Conservation (phyloP, 2,888 invertebrate species). For the Drosophila monieri region DNA sequence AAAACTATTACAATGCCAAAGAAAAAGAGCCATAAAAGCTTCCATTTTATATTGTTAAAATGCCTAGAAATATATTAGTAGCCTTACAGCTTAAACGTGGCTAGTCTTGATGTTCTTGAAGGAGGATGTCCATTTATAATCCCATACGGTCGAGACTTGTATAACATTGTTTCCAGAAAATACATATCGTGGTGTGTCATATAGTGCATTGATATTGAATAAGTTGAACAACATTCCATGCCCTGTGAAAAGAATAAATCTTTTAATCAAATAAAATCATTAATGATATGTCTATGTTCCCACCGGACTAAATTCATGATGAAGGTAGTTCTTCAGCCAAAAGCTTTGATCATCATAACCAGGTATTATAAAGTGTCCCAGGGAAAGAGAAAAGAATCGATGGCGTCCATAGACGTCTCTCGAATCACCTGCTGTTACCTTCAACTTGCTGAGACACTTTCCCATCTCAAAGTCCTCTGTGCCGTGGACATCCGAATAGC, state of each 20-base stretch:
- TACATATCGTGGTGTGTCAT: constrained; percentile 51
- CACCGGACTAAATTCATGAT: constrained; percentile 91
- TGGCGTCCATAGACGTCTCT: constrained; percentile 93
- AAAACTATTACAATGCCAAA: neutral
- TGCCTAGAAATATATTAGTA: neutral
- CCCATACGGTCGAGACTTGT: constrained; percentile 51
- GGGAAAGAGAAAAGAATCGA: constrained; percentile 96
- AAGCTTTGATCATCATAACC: constrained; percentile 90
- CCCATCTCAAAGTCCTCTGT: constrained; percentile 85
- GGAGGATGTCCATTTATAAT: constrained; percentile 30
- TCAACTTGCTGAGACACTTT: constrained; percentile 90
- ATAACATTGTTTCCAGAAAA: constrained; percentile 54
- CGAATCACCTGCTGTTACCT: constrained; percentile 94
- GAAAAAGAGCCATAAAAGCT: neutral
- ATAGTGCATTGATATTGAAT: constrained; percentile 56
- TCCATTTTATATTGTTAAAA: neutral
- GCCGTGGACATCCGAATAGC: constrained; percentile 83
- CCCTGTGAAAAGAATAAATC: constrained; percentile 34
- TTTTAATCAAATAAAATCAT: no score
- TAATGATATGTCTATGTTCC: neutral
- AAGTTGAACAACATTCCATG: constrained; percentile 59
- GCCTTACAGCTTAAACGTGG: neutral
- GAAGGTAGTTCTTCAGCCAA: constrained; percentile 97
- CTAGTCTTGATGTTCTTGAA: neutral
- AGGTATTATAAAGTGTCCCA: constrained; percentile 95